Evolutionary conservation across 2,113 vertebrate genomes (phyloP).

Genomic region (Tinamus guttatus): DNA sequence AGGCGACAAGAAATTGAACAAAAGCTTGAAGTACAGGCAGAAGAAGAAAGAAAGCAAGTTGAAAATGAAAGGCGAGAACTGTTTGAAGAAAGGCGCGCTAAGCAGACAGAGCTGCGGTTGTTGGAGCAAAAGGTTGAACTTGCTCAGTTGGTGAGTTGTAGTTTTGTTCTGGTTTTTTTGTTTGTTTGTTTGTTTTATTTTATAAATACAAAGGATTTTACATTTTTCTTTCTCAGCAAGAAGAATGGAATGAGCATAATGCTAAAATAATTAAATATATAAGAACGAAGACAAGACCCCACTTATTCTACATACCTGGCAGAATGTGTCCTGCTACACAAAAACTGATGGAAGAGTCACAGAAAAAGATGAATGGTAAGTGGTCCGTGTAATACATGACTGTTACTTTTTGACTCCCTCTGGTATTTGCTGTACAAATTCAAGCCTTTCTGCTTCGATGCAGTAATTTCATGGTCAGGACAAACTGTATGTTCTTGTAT

Average conservation of each 20-base stretch:
- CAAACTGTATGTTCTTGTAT: not conserved
- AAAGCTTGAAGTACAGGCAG: slow-evolving; percentile 97
- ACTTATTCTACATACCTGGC: slow-evolving; percentile 94
- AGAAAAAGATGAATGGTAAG: slow-evolving; percentile 97
- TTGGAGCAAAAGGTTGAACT: slow-evolving; percentile 98
- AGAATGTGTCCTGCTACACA: slow-evolving; percentile 95
- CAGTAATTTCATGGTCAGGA: not conserved
- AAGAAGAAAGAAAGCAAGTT: slow-evolving; percentile 94
- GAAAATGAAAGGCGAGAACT: slow-evolving; percentile 94
- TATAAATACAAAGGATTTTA: not conserved
- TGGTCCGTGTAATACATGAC: not conserved
- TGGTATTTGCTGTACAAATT: not conserved
- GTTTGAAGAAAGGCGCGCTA: slow-evolving; percentile 96
- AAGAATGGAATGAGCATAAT: slow-evolving; percentile 98
- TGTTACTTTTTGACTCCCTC: not conserved
- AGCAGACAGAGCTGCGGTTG: slow-evolving; percentile 95
- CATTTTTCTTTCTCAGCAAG: slow-evolving; percentile 85
- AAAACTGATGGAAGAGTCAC: slow-evolving; percentile 95
- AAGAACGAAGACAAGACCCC: slow-evolving; percentile 94
- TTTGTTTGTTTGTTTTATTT: not conserved
- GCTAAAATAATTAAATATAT: slow-evolving; percentile 95
- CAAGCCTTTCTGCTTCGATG: not conserved
- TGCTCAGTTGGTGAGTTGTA: slow-evolving; percentile 91
- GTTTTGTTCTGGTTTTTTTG: not conserved
- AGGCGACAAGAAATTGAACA: slow-evolving; percentile 96